Conservation (phyloP, 2,888 invertebrate species). For the Folsomia candida region DNA sequence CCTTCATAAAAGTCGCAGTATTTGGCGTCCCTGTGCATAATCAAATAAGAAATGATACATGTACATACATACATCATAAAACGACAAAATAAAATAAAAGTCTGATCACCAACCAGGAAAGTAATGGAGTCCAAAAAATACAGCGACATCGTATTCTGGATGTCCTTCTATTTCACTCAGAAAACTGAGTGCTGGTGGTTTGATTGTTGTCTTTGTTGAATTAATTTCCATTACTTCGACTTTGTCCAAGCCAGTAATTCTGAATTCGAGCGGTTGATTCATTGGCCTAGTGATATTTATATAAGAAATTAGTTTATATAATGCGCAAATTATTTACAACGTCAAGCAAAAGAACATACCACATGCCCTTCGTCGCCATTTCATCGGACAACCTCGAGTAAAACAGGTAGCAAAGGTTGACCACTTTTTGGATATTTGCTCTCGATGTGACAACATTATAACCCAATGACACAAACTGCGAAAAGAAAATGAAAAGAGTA, state of each 20-base stretch:
- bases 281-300: too few relatives aligned
- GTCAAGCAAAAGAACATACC: too few relatives aligned
- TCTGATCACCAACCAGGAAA: not conserved
- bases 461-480: too few relatives aligned
- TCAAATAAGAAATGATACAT: not conserved
- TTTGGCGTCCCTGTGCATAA: not conserved
- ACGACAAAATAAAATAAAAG: too few relatives aligned
- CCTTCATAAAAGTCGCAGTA: not conserved
- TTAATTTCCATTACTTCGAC: too few relatives aligned
- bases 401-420: not conserved
- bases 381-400: not conserved
- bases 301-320: too few relatives aligned
- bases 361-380: not conserved
- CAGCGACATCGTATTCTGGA: not conserved
- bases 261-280: not conserved
- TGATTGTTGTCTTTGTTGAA: not conserved
- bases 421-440: not conserved
- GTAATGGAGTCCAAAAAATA: not conserved
- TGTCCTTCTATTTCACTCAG: not conserved
- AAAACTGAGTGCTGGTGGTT: not conserved
- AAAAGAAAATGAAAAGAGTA: too few relatives aligned
- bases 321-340: too few relatives aligned
- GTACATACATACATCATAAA: too few relatives aligned
- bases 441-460: conserved; percentile 5
- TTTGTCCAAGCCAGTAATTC: not conserved